phyloP scores from a whole-genome alignment of 2,888 invertebrate species.

The Galeruca laticollis region DNA sequence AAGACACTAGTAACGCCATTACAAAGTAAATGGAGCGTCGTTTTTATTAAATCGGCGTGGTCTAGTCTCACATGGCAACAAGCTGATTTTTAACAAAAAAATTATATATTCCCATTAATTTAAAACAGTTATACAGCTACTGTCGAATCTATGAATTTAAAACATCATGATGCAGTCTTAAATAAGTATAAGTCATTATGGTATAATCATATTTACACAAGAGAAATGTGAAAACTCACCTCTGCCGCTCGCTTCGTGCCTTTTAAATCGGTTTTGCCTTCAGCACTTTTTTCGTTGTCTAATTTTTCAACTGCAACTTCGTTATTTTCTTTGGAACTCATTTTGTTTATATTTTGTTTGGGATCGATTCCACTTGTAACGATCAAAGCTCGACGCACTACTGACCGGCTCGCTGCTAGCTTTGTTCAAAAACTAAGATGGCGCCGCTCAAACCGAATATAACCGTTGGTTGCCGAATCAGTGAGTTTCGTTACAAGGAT shows the following conservation, averaged over 20 bases:
- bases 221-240: slow-evolving; percentile 70
- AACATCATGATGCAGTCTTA: background rate
- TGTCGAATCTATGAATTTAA: background rate
- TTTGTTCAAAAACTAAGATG: slow-evolving; percentile 88
- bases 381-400: slow-evolving; percentile 76
- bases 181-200: background rate
- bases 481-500: slow-evolving; percentile 57
- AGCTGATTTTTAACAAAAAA: slow-evolving; percentile 49
- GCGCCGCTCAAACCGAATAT: slow-evolving; percentile 75
- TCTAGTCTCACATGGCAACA: slow-evolving; percentile 60
- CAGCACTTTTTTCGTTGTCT: slow-evolving; percentile 81
- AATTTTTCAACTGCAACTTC: slow-evolving; percentile 88
- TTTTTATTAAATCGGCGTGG: slow-evolving; percentile 47
- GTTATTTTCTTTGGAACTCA: slow-evolving; percentile 89
- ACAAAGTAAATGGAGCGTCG: slow-evolving; percentile 11
- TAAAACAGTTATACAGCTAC: background rate
- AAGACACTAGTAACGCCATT: slow-evolving; percentile 3
- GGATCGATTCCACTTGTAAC: slow-evolving; percentile 53
- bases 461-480: slow-evolving; percentile 65
- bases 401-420: slow-evolving; percentile 77
- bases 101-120: slow-evolving; percentile 37
- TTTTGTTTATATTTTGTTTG: slow-evolving; percentile 67
- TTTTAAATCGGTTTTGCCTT: slow-evolving; percentile 86
- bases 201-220: background rate
- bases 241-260: slow-evolving; percentile 90